phyloP scores from a whole-genome alignment of 2,797 vertebrate species.

The Pyrocephalus nanus region DNA sequence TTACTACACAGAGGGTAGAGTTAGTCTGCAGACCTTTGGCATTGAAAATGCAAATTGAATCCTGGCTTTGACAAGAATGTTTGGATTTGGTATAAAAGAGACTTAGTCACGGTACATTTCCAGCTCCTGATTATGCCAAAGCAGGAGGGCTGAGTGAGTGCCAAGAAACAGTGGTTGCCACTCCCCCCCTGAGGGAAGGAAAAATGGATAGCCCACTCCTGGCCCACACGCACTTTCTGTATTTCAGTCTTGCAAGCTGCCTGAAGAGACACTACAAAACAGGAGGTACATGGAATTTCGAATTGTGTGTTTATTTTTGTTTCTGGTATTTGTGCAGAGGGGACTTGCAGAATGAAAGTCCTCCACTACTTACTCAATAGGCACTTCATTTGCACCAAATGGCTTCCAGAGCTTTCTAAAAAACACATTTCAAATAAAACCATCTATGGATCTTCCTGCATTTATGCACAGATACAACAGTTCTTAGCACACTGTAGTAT shows the following conservation, averaged over 20 bases:
- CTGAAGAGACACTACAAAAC: background rate
- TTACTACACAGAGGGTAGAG: conserved; percentile 12
- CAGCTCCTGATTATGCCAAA: conserved; percentile 58
- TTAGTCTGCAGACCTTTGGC: background rate
- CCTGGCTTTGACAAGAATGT: conserved; percentile 37
- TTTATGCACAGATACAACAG: rapidly evolving
- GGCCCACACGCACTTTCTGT: background rate
- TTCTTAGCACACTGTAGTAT: background rate
- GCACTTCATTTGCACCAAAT: background rate
- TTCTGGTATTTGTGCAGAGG: background rate
- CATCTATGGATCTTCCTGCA: background rate
- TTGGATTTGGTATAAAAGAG: conserved; percentile 46
- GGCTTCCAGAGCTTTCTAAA: background rate
- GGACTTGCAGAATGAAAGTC: background rate
- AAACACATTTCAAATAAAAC: background rate
- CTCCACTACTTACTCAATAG: background rate
- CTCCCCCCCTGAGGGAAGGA: background rate
- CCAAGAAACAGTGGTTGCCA: conserved; percentile 29
- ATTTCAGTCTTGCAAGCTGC: background rate
- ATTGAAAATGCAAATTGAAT: background rate
- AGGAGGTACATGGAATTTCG: background rate
- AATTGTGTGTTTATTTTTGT: background rate
- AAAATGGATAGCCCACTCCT: background rate
- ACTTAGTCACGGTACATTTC: conserved; percentile 50
- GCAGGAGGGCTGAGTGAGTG: conserved; percentile 3